Base-by-base conservation (phyloP, 2,797 vertebrate genomes). In the Amblyraja radiata region DNA sequence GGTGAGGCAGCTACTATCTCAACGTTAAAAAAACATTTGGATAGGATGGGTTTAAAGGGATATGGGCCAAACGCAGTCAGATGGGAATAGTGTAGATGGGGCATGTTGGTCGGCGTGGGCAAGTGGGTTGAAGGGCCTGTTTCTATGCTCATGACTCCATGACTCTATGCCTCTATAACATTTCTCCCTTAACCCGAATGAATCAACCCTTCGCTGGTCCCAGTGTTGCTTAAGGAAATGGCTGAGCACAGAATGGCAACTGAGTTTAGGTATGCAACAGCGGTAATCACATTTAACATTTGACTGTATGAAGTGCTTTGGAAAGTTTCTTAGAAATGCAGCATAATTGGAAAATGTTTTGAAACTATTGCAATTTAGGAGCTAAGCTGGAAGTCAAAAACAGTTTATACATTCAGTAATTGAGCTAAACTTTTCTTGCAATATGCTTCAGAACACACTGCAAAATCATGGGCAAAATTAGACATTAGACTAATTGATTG, bases 401-500 rank as follows among this genome's bases (percentile, higher is more conserved):
- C 86, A 36, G 23, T 16, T 32, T 88, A 63, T 71, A 68, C 32
- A 71, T 46, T 91, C 71, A 71, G 65, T 39, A 13, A 74, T 23
- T 54, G 36, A 18, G 23, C 10, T 65, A 23, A 16, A 54, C 25
- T 28, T 25, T 92, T 73, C 63, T 90, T 76, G 11, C 21, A 76
- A 10, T 28, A 16, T 74, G 90, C 39, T 76, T 92, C 90, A 92
- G 14, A 92, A 46, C 25, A 76, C 90, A 28, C 65, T 92, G 90
- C 23, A 92, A 92, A 76, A 92, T 92, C 73, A 74, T 23, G 23
- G 39, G 73, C 23, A 74, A 92, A 76, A 92, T 92, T 73, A 74
- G 36, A 54, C 71, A 92, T 92, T 92, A 92, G 39, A 74, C 90
- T 92, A 92, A 92, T 92, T 74, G 90, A 92, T 92, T 92, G 73